Evolutionary conservation across 2,797 vertebrate genomes (phyloP), one percentile per base, ranked within the genome.

Genomic region (Myiotriccus ornatus): DNA sequence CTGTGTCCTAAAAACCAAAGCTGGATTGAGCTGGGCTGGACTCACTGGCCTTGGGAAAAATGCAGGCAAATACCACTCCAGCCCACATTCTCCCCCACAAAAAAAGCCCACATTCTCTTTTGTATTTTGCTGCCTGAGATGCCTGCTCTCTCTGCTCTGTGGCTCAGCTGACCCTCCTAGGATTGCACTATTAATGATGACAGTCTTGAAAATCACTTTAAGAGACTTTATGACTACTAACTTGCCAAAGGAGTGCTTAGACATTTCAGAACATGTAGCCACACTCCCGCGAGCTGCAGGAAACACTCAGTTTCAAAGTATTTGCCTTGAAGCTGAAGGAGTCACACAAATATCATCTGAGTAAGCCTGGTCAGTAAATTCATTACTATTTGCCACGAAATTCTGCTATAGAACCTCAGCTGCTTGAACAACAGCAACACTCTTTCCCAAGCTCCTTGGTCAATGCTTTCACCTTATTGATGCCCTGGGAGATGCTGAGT

Each of bases 71-170:
- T 96, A 94, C 94, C 94, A 92, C 64, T 69, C 52, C 92, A 92
- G 93, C 92, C 95, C 94, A 95, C 96, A 95, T 63, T 94, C 88
- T 93, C 84, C 92, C 75, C 86, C 92, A 93, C 95, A 94, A 94
- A 84, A 41, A 96, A 95, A 93, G 60, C 32, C 63, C 43, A 65
- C 81, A 80, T 91, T 91, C 92, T 89, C 91, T 90, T 95, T 96
- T 91, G 64, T 84, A 21, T 94, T 92, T 80, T 64, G 64, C 94
- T 94, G 90, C 84, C 94, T 1, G 68, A 95, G 75, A 90, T 89
- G 92, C 80, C 75, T 90, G 93, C 39, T 84, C 75, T 65, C 84
- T 43, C 87, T 84, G 80, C 80, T 89, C 78, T 90, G 90, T 34
- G 87, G 92, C 89, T 96, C 88, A 87, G 93, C 92, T 87, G 84